Evolutionary conservation across 2,113 vertebrate species (phyloP).

Genomic region (Colius striatus): DNA sequence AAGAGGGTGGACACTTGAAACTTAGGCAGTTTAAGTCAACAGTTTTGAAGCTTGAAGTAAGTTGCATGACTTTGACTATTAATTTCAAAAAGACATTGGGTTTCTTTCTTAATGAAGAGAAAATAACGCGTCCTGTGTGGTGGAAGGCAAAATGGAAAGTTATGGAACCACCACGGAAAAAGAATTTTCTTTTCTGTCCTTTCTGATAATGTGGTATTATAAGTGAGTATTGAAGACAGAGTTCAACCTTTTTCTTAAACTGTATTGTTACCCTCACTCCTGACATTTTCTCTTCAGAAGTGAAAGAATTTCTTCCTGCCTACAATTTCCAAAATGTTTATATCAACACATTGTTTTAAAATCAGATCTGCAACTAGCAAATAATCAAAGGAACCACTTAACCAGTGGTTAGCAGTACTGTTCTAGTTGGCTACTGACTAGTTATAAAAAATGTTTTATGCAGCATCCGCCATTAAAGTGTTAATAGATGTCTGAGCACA

Average conservation of each 20-base stretch:
- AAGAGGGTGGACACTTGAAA: neutral
- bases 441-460: neutral
- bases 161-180: neutral
- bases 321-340: neutral
- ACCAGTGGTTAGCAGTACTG: neutral
- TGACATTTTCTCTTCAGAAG: neutral
- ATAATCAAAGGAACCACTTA: neutral
- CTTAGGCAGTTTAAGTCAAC: neutral
- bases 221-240: neutral
- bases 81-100: neutral
- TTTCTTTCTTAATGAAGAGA: neutral
- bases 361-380: neutral
- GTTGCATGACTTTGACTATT: neutral
- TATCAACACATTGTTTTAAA: neutral
- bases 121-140: neutral
- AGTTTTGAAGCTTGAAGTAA: neutral
- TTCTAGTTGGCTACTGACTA: neutral
- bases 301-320: neutral
- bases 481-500: neutral
- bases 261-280: neutral
- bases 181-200: too few species aligned
- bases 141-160: neutral
- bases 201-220: neutral
- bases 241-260: neutral
- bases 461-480: neutral